A percentile compares a stretch with the other conserved stretches of the same genome.
phyloP scores from a whole-genome alignment of 1,140 invertebrate genomes.

The Zaprionus camerounensis region DNA sequence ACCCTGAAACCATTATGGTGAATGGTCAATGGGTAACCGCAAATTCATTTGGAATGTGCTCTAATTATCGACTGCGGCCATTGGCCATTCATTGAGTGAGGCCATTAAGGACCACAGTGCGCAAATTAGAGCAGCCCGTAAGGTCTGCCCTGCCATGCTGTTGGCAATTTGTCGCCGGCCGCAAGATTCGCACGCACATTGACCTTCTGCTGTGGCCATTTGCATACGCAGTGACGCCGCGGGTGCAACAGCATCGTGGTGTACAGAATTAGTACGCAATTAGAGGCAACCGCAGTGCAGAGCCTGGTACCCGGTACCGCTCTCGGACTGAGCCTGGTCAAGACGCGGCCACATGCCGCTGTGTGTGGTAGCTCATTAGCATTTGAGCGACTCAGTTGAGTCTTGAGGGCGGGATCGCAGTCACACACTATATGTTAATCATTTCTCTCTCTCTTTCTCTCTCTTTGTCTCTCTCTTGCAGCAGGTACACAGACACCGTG shows the following conservation, averaged over 20 bases:
- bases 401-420: slow-evolving; percentile 13
- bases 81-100: slow-evolving; percentile 51
- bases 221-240: slow-evolving; percentile 70
- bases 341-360: slow-evolving; percentile 21
- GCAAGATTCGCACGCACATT: slow-evolving; percentile 79
- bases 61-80: slow-evolving; percentile 66
- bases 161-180: slow-evolving; percentile 59
- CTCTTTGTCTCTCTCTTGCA: slow-evolving; percentile 27
- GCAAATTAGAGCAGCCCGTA: slow-evolving; percentile 67
- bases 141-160: slow-evolving; percentile 1
- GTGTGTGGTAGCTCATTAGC: slow-evolving; percentile 61
- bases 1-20: slow-evolving; percentile 23
- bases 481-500: slow-evolving; percentile 83
- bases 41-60: slow-evolving; percentile 66
- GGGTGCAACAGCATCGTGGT: slow-evolving; percentile 43
- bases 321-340: neutral
- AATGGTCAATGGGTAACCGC: slow-evolving; percentile 48
- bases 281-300: slow-evolving; percentile 58
- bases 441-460: slow-evolving; percentile 20
- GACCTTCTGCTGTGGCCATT: slow-evolving; percentile 76
- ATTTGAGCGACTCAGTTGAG: slow-evolving; percentile 39
- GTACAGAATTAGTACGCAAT: slow-evolving; percentile 69
- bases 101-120: slow-evolving; percentile 52
- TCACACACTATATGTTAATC: slow-evolving; percentile 45
- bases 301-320: neutral